phyloP scores from a whole-genome alignment of 2,113 vertebrate species.

The Martes martes region DNA sequence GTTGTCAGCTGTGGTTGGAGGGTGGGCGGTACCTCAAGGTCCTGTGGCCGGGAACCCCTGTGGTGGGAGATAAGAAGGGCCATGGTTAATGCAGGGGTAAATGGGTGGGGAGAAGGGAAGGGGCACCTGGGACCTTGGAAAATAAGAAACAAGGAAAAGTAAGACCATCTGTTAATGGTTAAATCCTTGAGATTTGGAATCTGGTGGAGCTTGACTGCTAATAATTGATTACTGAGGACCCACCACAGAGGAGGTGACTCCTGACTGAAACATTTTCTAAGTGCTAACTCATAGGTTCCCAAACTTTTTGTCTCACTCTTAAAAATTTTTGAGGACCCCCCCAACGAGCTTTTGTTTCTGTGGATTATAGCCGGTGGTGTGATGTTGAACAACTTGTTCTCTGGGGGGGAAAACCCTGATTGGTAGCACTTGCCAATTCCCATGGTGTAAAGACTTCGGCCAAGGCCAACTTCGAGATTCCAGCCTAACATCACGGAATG shows the following conservation, averaged over 20 bases:
- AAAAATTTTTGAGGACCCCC: neutral
- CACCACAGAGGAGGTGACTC: neutral
- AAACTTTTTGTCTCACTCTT: neutral
- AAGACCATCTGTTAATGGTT: neutral
- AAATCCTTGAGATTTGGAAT: neutral
- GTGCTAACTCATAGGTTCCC: neutral
- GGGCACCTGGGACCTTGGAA: neutral
- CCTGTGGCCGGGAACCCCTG: neutral
- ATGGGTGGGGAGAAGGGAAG: neutral
- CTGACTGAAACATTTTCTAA: neutral
- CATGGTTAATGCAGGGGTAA: neutral
- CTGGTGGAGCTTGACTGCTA: neutral
- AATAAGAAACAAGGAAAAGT: neutral
- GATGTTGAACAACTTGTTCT: neutral
- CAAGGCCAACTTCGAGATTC: neutral
- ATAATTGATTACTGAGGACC: neutral
- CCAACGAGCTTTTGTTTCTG: neutral
- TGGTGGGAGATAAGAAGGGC: neutral
- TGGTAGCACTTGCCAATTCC: neutral
- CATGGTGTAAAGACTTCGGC: neutral
- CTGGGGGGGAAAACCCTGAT: neutral
- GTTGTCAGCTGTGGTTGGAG: neutral
- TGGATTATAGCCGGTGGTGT: neutral
- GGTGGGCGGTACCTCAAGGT: neutral
- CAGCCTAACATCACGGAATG: neutral